Base-by-base conservation (phyloP, 2,888 invertebrate genomes). In the Ectemnius cavifrons region DNA sequence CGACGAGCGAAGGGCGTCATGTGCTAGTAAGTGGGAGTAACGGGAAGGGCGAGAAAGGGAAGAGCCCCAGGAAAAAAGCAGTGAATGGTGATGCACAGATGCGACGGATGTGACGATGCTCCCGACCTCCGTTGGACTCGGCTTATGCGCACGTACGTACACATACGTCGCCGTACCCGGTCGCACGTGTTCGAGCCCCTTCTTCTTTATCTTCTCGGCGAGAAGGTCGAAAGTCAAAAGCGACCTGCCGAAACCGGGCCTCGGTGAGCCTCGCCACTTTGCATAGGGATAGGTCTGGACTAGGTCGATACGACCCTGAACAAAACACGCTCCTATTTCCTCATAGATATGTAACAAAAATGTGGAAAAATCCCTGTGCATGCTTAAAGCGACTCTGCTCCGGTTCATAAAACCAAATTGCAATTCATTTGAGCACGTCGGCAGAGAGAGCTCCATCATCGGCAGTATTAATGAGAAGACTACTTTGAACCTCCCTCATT, bases 1-100 rank as follows among this genome's bases (percentile, higher is more conserved):
- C 28, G 57, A 65, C 59, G 66, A 64, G 62, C 65, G 58, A 71
- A 70, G 75, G 74, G 75, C 78, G 83, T 78, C 77, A 78, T 77
- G 73, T 79, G 76, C 70, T 60, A 28, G 73, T 73, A 78, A 75
- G 76, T 76, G 69, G 74, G 74, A 71, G 72, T 67, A 60, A 73
- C 69, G 68, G 71, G 74, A 74, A 70, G 78, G 66, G 71, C 67
- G 68, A 61, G 58, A 67, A 63, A 63, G 63, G 71, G 57, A 69
- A 16, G 71, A 73, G 11, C 45, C 49, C 64, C 47, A 65, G 71
- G 72, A 77, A 69, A 60, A 67, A 81, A 82, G 82, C 82, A 77
- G 81, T 81, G 84, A 85, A 83, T 82, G 80, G 82, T 82, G 87
- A 87, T 87, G 88, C 89, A 88, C 89, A 90, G 89, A 89, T 90